Percentiles rank a stretch among this genome's conserved stretches.
These are phyloP conservation scores for Margarornis squamiger DNA, from an alignment of 2,797 vertebrate species.

Conservation along the genomic window DNA sequence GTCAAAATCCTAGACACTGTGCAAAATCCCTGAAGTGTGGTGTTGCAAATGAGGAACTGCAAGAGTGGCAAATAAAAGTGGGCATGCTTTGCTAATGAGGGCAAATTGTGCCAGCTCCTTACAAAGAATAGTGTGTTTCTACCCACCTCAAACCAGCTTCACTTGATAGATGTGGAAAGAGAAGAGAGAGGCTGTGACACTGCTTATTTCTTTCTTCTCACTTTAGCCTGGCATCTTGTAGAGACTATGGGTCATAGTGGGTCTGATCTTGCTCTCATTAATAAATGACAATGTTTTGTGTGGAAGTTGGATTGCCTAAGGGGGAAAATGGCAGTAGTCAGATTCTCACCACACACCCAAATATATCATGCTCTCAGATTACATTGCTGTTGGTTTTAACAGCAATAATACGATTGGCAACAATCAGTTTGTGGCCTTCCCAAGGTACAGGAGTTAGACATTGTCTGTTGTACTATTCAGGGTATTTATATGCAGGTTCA, in stretches of 20 bases:
- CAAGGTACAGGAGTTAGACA: neutral
- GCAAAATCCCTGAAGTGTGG: neutral
- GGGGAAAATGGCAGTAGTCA: neutral
- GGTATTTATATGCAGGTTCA: neutral
- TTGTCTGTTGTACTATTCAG: neutral
- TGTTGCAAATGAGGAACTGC: conserved; percentile 2
- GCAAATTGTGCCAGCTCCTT: neutral
- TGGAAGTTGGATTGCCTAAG: neutral
- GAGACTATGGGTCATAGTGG: neutral
- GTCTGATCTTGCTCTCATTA: neutral
- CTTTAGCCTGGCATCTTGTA: neutral
- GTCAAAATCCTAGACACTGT: neutral
- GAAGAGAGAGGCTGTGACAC: neutral
- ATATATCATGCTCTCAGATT: neutral
- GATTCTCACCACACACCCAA: neutral
- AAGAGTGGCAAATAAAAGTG: neutral
- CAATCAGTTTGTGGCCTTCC: neutral
- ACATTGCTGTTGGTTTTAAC: neutral
- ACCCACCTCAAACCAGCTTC: neutral
- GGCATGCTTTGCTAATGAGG: conserved; percentile 1
- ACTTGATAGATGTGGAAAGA: neutral
- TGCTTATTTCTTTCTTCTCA: neutral
- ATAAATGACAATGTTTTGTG: neutral
- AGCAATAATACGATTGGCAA: neutral
- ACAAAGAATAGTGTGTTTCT: neutral